Evolutionary conservation across 2,113 vertebrate genomes (phyloP), one percentile per base, ranked within the genome.

Genomic region (Pluvialis apricaria): DNA sequence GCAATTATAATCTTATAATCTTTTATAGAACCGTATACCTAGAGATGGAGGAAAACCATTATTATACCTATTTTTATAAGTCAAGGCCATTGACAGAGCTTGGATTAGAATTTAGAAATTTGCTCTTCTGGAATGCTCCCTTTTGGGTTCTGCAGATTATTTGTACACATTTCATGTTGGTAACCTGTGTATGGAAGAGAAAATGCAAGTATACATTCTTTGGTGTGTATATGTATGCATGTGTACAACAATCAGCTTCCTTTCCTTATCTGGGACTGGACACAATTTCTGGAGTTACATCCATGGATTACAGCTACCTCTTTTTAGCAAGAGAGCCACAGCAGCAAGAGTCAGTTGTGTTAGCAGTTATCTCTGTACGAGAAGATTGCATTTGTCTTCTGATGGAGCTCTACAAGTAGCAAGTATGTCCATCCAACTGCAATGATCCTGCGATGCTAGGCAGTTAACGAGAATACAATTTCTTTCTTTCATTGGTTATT

Each of bases 61-160:
- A 7, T 91, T 83, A 68, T 71, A 77, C 68, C 90, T 70, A 86
- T 88, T 93, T 87, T 88, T 93, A 24, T 71, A 95, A 92, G 79
- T 51, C 95, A 93, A 95, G 90, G 88, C 80, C 86, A 96, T 6
- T 92, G 93, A 93, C 76, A 94, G 88, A 94, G 91, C 75, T 85
- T 79, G 93, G 84, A 78, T 86, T 93, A 96, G 79, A 96, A 92
- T 95, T 94, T 84, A 93, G 90, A 92, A 93, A 92, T 92, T 40
- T 92, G 79, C 88, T 93, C 93, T 80, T 93, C 66, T 86, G 96
- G 90, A 87, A 93, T 44, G 90, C 58, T 93, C 78, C 54, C 92
- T 92, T 91, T 82, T 76, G 88, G 78, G 82, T 88, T 94, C 90
- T 97, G 94, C 85, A 86, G 92, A 51, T 81, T 80, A 88, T 88